Percentiles rank a stretch among this genome's conserved stretches.
These are phyloP conservation scores for Aurelia sp. DNA, from an alignment of 30 jellyfish, hydroid and myxozoan species.

Conservation along the genomic window DNA sequence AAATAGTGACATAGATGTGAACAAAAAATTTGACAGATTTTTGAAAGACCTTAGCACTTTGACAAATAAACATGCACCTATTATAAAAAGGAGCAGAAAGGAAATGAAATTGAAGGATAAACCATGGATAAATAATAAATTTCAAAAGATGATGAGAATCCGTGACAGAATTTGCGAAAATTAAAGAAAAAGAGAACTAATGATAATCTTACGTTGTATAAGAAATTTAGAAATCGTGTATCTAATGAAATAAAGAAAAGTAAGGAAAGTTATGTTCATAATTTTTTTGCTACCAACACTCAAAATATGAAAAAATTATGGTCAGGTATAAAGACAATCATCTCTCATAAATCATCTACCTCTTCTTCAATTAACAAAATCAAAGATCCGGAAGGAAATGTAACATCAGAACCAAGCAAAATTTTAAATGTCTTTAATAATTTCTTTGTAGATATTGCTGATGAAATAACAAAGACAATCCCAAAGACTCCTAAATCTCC, in stretches of 20 bases:
- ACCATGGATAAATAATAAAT: no score
- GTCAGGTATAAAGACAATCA: neutral
- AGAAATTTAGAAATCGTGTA: slow-evolving; percentile 41
- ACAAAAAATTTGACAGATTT: neutral
- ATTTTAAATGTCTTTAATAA: no score
- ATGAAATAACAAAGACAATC: no score
- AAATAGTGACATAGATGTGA: slow-evolving; percentile 12
- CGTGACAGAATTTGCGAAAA: slow-evolving; percentile 14
- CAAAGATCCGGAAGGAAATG: slow-evolving; percentile 56
- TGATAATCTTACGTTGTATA: slow-evolving; percentile 5
- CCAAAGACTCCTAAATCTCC: no score
- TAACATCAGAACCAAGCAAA: slow-evolving; percentile 45
- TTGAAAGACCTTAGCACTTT: slow-evolving; percentile 11
- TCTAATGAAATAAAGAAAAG: slow-evolving; percentile 7
- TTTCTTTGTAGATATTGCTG: no score
- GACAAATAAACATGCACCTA: slow-evolving; percentile 30
- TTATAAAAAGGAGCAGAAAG: slow-evolving; percentile 3
- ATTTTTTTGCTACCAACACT: slow-evolving; percentile 22
- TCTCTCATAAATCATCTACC: slow-evolving; percentile 40
- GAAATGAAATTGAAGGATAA: slow-evolving; percentile 20
- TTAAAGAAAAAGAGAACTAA: slow-evolving; percentile 1
- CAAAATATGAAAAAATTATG: slow-evolving; percentile 39
- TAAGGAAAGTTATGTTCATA: slow-evolving; percentile 28
- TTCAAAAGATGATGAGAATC: slow-evolving; percentile 21
- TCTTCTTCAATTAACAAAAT: slow-evolving; percentile 48